A percentile compares a stretch with the other conserved stretches of the same genome.
These are phyloP conservation scores for Sminthurinus aureus DNA, from an alignment of 2,888 invertebrate genomes.

Conservation along the genomic window DNA sequence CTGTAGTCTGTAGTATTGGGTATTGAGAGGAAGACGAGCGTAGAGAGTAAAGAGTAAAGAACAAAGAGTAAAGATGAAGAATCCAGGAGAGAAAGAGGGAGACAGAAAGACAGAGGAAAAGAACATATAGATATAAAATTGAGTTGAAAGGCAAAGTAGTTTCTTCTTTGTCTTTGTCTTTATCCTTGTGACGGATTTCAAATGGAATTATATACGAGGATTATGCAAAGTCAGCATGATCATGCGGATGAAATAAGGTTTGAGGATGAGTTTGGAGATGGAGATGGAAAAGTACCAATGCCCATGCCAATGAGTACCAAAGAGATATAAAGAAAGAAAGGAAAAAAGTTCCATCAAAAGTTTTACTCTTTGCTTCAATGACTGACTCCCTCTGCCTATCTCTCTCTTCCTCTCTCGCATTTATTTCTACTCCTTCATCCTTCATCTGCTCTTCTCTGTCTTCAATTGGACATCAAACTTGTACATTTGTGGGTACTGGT, in stretches of 20 bases:
- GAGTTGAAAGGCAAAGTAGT: not conserved
- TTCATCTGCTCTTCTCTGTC: too few species aligned
- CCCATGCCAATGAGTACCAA: too few species aligned
- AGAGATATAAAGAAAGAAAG: not conserved
- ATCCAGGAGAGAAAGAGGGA: not conserved
- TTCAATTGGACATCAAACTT: too few species aligned
- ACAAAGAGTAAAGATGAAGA: not conserved
- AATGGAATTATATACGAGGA: not conserved
- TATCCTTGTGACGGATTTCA: not conserved
- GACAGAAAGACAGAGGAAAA: not conserved
- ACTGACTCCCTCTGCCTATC: not conserved
- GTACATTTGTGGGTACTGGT: too few species aligned
- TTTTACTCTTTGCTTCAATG: slow-evolving; percentile 2
- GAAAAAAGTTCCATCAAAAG: not conserved
- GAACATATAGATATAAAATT: not conserved
- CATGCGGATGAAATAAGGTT: slow-evolving; percentile 14
- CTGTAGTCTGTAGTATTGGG: too few species aligned
- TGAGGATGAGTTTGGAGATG: slow-evolving; percentile 16
- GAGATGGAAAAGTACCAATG: not conserved
- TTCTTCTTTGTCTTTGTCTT: not conserved
- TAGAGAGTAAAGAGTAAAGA: not conserved
- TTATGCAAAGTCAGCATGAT: slow-evolving; percentile 37
- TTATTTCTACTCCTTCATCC: too few species aligned
- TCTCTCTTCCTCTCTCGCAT: too few species aligned
- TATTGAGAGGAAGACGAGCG: not conserved